Conservation (phyloP, 2,797 vertebrate genomes). For the Bradypodion pumilum region DNA sequence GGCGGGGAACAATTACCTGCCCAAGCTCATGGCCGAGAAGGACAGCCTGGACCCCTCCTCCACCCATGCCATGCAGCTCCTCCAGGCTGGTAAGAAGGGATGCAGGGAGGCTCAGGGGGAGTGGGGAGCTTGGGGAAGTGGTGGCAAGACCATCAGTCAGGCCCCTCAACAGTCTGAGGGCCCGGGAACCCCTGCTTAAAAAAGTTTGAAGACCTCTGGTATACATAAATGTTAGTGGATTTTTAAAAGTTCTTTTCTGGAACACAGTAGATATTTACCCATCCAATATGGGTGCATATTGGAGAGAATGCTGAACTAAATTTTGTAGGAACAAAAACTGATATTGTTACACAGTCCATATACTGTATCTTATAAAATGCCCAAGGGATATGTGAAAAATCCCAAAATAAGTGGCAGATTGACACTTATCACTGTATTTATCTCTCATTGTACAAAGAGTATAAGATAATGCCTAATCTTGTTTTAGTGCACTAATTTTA, state of each 20-base stretch:
- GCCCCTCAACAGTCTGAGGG: too few relatives aligned
- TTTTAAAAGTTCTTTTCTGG: not conserved
- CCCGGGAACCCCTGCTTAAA: too few relatives aligned
- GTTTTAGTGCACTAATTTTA: slow-evolving; percentile 24
- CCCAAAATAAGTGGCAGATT: slow-evolving; percentile 33
- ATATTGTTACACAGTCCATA: slow-evolving; percentile 7
- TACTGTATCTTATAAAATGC: slow-evolving; percentile 10
- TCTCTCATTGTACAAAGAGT: slow-evolving; percentile 25
- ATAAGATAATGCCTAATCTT: slow-evolving; percentile 26
- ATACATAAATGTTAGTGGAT: not conserved
- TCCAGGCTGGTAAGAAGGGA: too few relatives aligned
- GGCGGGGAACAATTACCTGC: too few relatives aligned
- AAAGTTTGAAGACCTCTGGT: too few relatives aligned
- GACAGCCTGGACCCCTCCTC: too few relatives aligned
- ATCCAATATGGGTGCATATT: not conserved
- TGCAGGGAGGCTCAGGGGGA: too few relatives aligned
- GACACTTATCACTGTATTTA: slow-evolving; percentile 33
- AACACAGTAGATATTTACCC: not conserved
- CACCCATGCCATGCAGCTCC: too few relatives aligned
- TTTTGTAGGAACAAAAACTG: not conserved
- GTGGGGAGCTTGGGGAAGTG: too few relatives aligned
- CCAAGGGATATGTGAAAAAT: slow-evolving; percentile 33
- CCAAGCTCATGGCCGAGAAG: too few relatives aligned
- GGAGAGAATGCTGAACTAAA: slow-evolving; percentile 12
- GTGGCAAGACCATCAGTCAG: too few relatives aligned